Evolutionary conservation across 2,888 invertebrate genomes (phyloP), one percentile per base, ranked within the genome.

Genomic region (Belgica antarctica): DNA sequence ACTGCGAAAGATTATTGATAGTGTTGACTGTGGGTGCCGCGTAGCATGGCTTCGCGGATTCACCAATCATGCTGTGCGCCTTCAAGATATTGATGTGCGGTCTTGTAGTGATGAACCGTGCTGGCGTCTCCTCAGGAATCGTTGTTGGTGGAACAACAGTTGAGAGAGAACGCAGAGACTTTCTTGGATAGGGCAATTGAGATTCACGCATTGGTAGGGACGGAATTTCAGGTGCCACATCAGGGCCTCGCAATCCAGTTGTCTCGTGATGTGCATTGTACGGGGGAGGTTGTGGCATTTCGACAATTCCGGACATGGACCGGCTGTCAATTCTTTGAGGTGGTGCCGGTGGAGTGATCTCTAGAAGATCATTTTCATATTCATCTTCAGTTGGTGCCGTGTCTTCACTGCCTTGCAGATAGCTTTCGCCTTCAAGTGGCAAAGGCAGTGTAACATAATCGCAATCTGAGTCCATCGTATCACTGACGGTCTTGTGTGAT

Each of bases 381-480:
- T 82, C 77, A 71, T 76, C 76, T 71, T 84, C 85, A 1, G 84
- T 83, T n/a, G 84, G 84, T 31, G 84, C 84, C 10, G 84, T 84
- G 73, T 85, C 84, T 76, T 84, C 83, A 72, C 84, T 83, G 1
- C 84, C 84, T 73, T 83, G 82, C 72, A 85, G 80, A 75, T 85
- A 85, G 10, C 84, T 84, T 73, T 84, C 83, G 22, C 84, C 84
- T 59, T 76, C 77, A 76, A 84, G 82, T 0, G 84, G 83, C 66
- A 85, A 75, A 1, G 87, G 87, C 76, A 92, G 81, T 72, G 92
- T 90, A 1, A 94, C 94, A 77, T 94, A 94, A 78, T 94, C 94
- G 27, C 92, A 92, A 75, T 93, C 92, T 0, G 94, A 93, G 77
- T 94, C 92, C 75, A 94, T 83, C 0, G 91, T 92, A 73, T 88